Evolutionary conservation across 92 coral and sea anemone genomes (phyloP).

Genomic region (Porites evermanni): DNA sequence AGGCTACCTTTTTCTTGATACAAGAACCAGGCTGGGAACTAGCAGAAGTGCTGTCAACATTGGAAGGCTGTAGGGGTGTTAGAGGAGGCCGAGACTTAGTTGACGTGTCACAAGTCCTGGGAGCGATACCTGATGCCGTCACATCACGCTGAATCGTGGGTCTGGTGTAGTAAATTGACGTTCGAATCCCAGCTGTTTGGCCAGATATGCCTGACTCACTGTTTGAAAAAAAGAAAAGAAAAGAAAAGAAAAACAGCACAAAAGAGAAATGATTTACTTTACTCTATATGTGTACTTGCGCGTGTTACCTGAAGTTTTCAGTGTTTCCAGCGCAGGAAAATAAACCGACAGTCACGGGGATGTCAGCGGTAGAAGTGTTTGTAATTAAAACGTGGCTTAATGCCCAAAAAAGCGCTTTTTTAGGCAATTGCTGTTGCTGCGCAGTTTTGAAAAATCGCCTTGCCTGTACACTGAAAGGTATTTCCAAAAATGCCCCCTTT

Average conservation of each 20-base stretch:
- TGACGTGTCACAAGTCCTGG: conserved; percentile 3
- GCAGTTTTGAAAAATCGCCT: too few species aligned
- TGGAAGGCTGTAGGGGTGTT: conserved; percentile 16
- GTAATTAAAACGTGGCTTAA: too few species aligned
- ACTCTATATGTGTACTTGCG: too few species aligned
- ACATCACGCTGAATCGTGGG: conserved; percentile 27
- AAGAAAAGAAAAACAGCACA: background rate
- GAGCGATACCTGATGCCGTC: conserved; percentile 8
- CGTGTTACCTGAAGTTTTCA: too few species aligned
- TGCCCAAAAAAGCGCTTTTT: too few species aligned
- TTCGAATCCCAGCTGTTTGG: conserved; percentile 38
- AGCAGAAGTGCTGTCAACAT: conserved; percentile 19
- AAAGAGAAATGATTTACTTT: too few species aligned
- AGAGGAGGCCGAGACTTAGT: background rate
- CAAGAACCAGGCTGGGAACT: conserved; percentile 17
- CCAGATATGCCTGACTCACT: background rate
- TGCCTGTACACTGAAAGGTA: too few species aligned
- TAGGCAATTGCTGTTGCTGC: too few species aligned
- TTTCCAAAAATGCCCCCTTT: too few species aligned
- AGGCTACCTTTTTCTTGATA: conserved; percentile 65
- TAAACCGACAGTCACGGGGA: too few species aligned
- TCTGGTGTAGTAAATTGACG: conserved; percentile 71
- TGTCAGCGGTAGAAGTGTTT: too few species aligned
- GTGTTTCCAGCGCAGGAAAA: too few species aligned
- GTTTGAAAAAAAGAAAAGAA: background rate